Conservation (phyloP, 2,888 invertebrate species). For the Chesias legatella region DNA sequence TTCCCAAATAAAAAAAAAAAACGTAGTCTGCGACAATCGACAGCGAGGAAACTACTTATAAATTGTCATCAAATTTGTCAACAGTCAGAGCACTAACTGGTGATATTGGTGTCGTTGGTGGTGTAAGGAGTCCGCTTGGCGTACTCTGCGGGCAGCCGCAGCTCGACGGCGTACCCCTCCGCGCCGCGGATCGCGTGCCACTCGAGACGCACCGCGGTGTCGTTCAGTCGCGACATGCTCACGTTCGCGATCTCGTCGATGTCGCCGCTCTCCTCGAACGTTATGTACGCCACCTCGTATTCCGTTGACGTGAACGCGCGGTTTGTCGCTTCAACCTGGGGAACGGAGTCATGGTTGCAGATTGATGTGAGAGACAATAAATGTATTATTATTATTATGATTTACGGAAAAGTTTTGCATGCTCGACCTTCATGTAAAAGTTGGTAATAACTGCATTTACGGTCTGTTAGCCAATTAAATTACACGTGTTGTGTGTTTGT, state of each 20-base stretch:
- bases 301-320: slow-evolving; percentile 79
- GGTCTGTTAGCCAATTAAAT: no score
- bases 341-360: not conserved
- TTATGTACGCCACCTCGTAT: slow-evolving; percentile 80
- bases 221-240: slow-evolving; percentile 64
- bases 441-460: no score
- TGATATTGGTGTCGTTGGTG: slow-evolving; percentile 70
- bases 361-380: no score
- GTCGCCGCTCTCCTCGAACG: slow-evolving; percentile 83
- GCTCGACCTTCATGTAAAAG: no score
- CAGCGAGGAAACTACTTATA: no score
- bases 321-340: slow-evolving; percentile 84
- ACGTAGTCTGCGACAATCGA: no score
- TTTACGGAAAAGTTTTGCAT: no score
- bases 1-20: no score
- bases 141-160: slow-evolving; percentile 77
- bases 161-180: slow-evolving; percentile 80
- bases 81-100: slow-evolving; percentile 46
- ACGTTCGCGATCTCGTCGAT: slow-evolving; percentile 82
- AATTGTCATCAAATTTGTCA: not conserved
- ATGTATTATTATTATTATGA: no score
- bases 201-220: slow-evolving; percentile 74
- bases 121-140: slow-evolving; percentile 66
- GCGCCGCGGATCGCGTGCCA: slow-evolving; percentile 82
- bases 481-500: no score